Percentiles rank a stretch among this genome's conserved stretches.
These are phyloP conservation scores for Drosophila parthenogenetica DNA, from an alignment of 2,888 invertebrate genomes.

Conservation along the genomic window DNA sequence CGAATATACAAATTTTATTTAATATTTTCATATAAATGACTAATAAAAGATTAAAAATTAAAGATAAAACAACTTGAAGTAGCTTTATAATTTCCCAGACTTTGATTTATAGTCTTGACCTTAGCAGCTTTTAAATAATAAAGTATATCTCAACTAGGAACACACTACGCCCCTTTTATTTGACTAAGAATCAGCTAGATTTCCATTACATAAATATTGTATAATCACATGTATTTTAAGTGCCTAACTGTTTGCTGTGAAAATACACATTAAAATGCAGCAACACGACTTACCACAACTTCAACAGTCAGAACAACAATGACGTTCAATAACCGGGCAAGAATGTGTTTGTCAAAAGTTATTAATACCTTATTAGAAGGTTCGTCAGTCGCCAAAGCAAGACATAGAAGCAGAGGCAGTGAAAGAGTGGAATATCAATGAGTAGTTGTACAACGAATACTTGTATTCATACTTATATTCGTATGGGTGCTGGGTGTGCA, in stretches of 20 bases:
- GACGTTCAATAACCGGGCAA: constrained; percentile 55
- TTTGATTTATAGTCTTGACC: no score
- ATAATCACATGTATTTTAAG: neutral
- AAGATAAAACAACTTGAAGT: no score
- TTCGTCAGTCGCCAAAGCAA: constrained; percentile 26
- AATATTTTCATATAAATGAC: no score
- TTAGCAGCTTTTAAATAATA: neutral
- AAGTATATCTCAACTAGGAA: neutral
- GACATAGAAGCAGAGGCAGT: constrained; percentile 7
- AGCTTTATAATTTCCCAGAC: no score
- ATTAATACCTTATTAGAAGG: constrained; percentile 80
- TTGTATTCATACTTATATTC: constrained; percentile 2
- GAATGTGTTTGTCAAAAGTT: constrained; percentile 67
- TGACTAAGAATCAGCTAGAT: no score
- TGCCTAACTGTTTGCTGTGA: constrained; percentile 9
- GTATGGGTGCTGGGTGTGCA: constrained; percentile 21
- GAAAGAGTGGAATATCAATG: constrained; percentile 67
- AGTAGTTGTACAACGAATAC: constrained; percentile 34
- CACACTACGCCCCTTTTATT: neutral
- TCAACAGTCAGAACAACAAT: constrained; percentile 22
- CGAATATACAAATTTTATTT: no score
- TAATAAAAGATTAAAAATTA: no score
- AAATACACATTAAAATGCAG: constrained; percentile 65
- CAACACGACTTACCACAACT: constrained; percentile 42
- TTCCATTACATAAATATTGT: neutral